A percentile compares a stretch with the other conserved stretches of the same genome.
These are phyloP conservation scores for Cheiracanthium punctorium DNA, from an alignment of 2,888 invertebrate species.

Conservation along the genomic window DNA sequence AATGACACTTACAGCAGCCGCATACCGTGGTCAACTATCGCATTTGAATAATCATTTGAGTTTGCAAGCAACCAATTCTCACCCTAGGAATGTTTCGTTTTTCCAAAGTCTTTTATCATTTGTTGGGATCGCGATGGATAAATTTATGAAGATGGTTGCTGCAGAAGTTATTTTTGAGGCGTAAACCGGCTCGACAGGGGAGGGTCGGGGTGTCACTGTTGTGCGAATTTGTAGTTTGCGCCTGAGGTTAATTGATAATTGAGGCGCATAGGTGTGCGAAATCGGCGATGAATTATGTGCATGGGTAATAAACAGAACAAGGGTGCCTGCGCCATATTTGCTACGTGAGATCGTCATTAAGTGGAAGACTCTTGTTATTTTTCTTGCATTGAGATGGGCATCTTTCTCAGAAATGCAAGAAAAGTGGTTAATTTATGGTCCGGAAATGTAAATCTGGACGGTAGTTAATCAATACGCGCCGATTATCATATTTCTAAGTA, in stretches of 20 bases:
- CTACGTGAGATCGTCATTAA: not conserved
- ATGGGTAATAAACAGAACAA: no score
- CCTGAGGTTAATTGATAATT: not conserved
- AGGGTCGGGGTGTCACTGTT: not conserved
- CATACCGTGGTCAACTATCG: no score
- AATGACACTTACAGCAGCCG: no score
- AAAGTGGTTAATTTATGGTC: not conserved
- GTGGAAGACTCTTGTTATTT: not conserved
- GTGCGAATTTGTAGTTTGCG: not conserved
- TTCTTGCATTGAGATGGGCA: not conserved
- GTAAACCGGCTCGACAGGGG: not conserved
- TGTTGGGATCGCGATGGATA: no score
- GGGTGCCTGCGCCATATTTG: not conserved
- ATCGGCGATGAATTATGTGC: not conserved
- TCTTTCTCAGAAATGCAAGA: not conserved
- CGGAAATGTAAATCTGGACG: not conserved
- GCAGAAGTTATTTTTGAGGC: not conserved
- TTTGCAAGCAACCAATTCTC: no score
- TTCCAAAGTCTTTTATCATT: no score
- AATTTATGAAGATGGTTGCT: not conserved
- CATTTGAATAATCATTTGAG: no score
- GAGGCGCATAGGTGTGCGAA: not conserved
- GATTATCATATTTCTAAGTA: not conserved
- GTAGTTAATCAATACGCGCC: not conserved
- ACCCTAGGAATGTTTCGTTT: no score